Conservation (phyloP, 2,888 invertebrate genomes). For the Polyploca ridens region DNA sequence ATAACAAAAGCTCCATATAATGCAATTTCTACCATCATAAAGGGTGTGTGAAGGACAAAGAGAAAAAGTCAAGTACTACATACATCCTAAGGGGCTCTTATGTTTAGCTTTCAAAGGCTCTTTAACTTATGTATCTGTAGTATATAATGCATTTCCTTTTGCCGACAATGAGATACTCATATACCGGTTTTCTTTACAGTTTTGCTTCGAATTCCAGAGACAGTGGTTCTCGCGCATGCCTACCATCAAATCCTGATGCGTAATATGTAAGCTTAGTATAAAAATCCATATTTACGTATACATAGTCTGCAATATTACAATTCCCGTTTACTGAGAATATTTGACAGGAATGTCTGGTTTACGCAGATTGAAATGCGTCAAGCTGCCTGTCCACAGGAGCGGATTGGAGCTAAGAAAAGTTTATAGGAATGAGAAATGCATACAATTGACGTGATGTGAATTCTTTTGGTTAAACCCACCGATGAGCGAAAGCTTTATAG, state of each 20-base stretch:
- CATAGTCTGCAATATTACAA: background rate
- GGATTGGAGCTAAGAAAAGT: too few species aligned
- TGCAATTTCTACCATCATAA: too few species aligned
- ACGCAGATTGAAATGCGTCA: too few species aligned
- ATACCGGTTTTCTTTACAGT: background rate
- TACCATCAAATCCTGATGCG: background rate
- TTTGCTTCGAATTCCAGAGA: too few species aligned
- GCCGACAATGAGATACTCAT: background rate
- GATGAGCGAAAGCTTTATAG: too few species aligned
- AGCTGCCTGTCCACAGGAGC: too few species aligned
- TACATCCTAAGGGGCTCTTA: background rate
- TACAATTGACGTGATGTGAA: too few species aligned
- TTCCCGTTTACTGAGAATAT: too few species aligned
- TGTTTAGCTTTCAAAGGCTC: background rate
- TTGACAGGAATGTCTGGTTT: too few species aligned
- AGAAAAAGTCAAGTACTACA: background rate
- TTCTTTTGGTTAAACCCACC: too few species aligned
- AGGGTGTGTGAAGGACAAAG: background rate
- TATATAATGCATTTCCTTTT: background rate
- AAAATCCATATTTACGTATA: background rate
- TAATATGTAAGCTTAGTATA: background rate
- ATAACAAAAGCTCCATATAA: background rate
- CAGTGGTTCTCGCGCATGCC: background rate
- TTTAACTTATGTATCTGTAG: background rate
- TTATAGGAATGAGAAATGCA: too few species aligned